These are phyloP conservation scores for Ceratotherium simum DNA, from an alignment of 2,113 vertebrate genomes.

Conservation along the genomic window DNA sequence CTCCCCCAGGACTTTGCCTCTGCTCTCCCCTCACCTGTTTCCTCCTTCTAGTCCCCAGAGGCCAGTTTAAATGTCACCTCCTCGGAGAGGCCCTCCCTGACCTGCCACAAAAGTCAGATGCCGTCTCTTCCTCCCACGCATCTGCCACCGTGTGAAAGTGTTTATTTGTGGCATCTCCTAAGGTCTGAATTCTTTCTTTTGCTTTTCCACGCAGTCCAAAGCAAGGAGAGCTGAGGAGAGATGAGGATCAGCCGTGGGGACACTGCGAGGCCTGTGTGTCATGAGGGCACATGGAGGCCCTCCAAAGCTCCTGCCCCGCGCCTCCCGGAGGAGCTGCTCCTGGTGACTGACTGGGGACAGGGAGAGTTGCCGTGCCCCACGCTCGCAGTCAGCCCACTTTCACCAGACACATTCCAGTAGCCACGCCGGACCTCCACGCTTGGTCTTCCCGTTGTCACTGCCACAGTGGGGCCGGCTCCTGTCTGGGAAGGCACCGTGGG, in stretches of 20 bases:
- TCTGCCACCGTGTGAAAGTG: not conserved
- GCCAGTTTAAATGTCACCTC: not conserved
- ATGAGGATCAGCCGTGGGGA: rapidly evolving
- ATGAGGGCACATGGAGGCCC: too few relatives aligned
- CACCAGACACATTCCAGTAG: not conserved
- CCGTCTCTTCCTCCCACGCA: rapidly evolving
- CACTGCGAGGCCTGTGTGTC: rapidly evolving
- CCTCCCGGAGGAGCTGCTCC: not conserved
- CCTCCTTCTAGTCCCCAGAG: not conserved
- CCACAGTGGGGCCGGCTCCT: not conserved
- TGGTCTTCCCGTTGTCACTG: not conserved
- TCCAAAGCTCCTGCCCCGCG: rapidly evolving
- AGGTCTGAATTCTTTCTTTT: not conserved
- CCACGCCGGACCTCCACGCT: not conserved
- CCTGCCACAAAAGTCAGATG: not conserved
- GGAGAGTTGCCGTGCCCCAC: too few relatives aligned
- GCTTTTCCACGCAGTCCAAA: not conserved
- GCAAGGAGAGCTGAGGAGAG: too few relatives aligned
- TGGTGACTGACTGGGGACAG: not conserved
- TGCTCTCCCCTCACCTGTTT: not conserved
- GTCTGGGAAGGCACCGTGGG: rapidly evolving
- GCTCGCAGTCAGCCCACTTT: not conserved
- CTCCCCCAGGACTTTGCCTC: not conserved
- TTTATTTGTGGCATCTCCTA: too few relatives aligned
- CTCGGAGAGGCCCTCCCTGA: not conserved